A percentile compares a stretch with the other conserved stretches of the same genome.
phyloP scores from a whole-genome alignment of 2,888 invertebrate species.

The Eueremaeus valkanovi region DNA sequence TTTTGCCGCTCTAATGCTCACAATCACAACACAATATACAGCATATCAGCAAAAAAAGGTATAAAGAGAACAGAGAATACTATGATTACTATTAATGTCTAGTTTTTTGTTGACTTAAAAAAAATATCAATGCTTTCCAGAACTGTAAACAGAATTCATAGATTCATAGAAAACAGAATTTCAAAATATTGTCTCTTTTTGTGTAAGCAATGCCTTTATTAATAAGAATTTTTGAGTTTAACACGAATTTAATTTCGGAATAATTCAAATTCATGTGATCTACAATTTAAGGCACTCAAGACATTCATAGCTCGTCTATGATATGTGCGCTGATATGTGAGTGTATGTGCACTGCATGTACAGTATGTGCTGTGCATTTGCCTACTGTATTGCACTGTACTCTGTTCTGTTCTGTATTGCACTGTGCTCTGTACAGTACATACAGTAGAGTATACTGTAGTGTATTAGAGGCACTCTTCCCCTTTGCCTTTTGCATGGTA shows the following conservation, averaged over 20 bases:
- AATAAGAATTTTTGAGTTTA: not conserved
- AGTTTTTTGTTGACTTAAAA: not conserved
- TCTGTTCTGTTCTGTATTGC: too few species aligned
- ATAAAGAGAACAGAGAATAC: not conserved
- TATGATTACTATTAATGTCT: not conserved
- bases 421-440: too few species aligned
- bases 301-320: not conserved
- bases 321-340: too few species aligned
- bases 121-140: not conserved
- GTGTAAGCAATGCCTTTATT: not conserved
- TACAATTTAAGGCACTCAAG: not conserved
- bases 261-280: not conserved
- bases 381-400: too few species aligned
- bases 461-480: too few species aligned
- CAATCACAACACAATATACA: not conserved
- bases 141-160: not conserved
- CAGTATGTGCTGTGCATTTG: too few species aligned
- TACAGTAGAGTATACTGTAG: too few species aligned
- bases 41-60: not conserved
- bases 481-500: not conserved
- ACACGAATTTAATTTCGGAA: not conserved
- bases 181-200: too few species aligned
- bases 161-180: too few species aligned
- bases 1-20: not conserved
- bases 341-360: too few species aligned